These are phyloP conservation scores for Hydraecia micacea DNA, from an alignment of 2,888 invertebrate species.

Conservation along the genomic window DNA sequence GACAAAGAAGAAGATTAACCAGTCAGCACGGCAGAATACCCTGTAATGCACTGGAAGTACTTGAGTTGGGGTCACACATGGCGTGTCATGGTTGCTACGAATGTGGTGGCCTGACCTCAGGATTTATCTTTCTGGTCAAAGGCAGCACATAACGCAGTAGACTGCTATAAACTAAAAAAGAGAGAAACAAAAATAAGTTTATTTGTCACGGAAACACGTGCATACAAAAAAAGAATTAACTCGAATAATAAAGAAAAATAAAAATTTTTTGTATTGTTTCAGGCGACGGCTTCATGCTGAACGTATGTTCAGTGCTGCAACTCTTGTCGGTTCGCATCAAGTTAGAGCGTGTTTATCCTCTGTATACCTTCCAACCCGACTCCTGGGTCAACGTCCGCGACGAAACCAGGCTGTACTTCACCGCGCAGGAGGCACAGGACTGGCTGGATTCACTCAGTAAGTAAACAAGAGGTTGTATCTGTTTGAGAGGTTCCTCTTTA, in stretches of 20 bases:
- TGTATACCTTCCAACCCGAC: conserved; percentile 96
- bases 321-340: conserved; percentile 97
- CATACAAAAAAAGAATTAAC: no score
- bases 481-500: neutral
- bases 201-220: no score
- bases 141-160: neutral
- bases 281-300: conserved; percentile 99
- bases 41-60: neutral
- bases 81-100: neutral
- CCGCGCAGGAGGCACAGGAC: conserved; percentile 94
- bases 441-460: conserved; percentile 93
- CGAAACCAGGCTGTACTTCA: conserved; percentile 95
- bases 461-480: conserved; percentile 55
- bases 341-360: conserved; percentile 96
- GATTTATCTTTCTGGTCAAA: neutral
- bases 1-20: neutral
- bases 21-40: no score
- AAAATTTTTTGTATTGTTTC: conserved; percentile 57
- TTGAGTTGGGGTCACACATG: neutral
- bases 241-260: no score
- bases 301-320: conserved; percentile 97
- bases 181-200: neutral
- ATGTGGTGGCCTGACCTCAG: neutral
- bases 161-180: neutral
- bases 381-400: conserved; percentile 93